These are phyloP conservation scores for Actinia equina DNA, from an alignment of 64 coral and sea anemone species.

Conservation along the genomic window DNA sequence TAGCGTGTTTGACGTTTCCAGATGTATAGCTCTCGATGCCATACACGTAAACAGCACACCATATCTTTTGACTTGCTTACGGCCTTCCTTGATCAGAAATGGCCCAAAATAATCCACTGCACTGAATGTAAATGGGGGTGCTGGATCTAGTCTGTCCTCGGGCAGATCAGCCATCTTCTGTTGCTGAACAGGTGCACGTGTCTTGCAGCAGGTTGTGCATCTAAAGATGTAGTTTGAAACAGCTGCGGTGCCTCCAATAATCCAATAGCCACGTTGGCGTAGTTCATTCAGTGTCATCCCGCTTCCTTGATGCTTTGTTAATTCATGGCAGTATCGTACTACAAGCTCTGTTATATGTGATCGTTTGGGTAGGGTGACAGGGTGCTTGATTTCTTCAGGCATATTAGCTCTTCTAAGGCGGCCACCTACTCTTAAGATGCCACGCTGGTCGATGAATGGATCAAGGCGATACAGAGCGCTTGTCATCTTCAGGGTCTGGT, in stretches of 20 bases:
- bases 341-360: conserved; percentile 7
- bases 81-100: conserved; percentile 27
- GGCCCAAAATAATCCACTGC: conserved; percentile 48
- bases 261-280: background rate
- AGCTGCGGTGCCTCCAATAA: background rate
- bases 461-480: conserved; percentile 14
- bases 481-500: conserved; percentile 21
- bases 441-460: background rate
- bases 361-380: background rate
- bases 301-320: conserved; percentile 16
- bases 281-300: conserved; percentile 25
- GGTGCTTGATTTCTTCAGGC: conserved; percentile 11
- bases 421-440: conserved; percentile 15
- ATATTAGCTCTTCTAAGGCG: background rate
- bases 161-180: conserved; percentile 53
- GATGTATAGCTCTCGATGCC: too few relatives aligned
- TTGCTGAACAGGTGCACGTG: conserved; percentile 15
- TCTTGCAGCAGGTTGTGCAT: conserved; percentile 3
- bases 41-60: too few relatives aligned
- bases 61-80: conserved; percentile 47
- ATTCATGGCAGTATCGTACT: conserved; percentile 5
- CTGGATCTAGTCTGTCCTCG: background rate
- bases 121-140: conserved; percentile 34
- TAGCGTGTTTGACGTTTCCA: too few relatives aligned
- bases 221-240: background rate